Base-by-base conservation (phyloP, 2,888 invertebrate genomes). In the Heteropelma amictum region DNA sequence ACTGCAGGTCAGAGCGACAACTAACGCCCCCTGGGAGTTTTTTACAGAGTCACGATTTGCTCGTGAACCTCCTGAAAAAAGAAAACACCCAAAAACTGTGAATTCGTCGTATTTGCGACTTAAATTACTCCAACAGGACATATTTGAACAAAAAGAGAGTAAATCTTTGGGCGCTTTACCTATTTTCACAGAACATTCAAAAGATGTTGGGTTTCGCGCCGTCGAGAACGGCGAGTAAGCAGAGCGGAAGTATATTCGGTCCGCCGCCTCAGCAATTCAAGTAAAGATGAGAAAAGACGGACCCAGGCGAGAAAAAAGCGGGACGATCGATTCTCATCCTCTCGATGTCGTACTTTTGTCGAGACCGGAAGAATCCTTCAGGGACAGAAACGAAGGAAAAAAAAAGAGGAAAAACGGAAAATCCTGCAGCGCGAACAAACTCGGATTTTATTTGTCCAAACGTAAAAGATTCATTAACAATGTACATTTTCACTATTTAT, bases 181-280 rank as follows among this genome's bases (percentile, higher is more conserved):
- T 71, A n/a, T n/a, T 72, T 72, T 93, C 95, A 54, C 94, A 99
- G 93, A 99, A 99, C 88, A 97, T 98, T 77, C 99, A 99, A 90
- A 99, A 99, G 88, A 88, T 99, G 67, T 90, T 99, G 49, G 98
- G 98, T 63, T 98, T 99, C 90, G 98, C 99, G 0, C 99, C 99
- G 56, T 98, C 98, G 1, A 92, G 99, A 85, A 97, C 98, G 23
- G 98, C 98, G 56, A 97, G 96, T 77, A 98, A 98, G 90, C 99
- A 99, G 90, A 95, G 96, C 65, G 96, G 96, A 54, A 94, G 95
- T 74, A 90, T 97, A 63, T 97, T 97, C 90, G 95, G 94, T 21
- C 93, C 96, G 23, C 92, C 95, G 53, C 94, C 96, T 3, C 93
- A 95, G 67, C 95, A 95, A 87, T 95, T 96, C 85, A 96, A 96